These are phyloP conservation scores for Drosophila varians DNA, from an alignment of 1,140 invertebrate genomes.

Conservation along the genomic window DNA sequence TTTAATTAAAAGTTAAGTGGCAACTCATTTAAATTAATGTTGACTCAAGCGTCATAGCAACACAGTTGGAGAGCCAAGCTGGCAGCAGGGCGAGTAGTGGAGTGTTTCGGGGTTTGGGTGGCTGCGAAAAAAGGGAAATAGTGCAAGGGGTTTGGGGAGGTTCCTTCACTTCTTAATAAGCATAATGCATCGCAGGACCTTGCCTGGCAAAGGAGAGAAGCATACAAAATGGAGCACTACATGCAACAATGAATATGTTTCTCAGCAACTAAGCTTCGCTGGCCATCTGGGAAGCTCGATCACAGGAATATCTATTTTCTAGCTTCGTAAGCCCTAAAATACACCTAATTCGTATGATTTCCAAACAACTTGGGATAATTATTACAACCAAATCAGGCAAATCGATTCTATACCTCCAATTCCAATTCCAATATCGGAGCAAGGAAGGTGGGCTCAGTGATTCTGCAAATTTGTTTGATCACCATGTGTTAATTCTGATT, in stretches of 20 bases:
- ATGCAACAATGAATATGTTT: slow-evolving; percentile 4
- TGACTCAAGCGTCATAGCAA: slow-evolving; percentile 81
- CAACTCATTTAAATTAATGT: slow-evolving; percentile 83
- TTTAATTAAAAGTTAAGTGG: slow-evolving; percentile 83
- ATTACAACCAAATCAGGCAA: neutral
- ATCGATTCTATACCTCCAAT: neutral
- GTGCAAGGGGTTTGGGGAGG: slow-evolving; percentile 15
- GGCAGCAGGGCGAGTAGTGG: slow-evolving; percentile 6
- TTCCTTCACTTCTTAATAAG: slow-evolving; percentile 54
- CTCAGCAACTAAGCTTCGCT: neutral
- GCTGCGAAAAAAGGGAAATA: slow-evolving; percentile 22
- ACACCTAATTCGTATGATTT: too few relatives aligned
- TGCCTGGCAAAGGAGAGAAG: slow-evolving; percentile 8
- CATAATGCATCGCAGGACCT: slow-evolving; percentile 71
- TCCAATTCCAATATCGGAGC: neutral
- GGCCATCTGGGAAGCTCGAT: too few relatives aligned
- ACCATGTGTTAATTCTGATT: slow-evolving; percentile 62
- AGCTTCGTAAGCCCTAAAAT: too few relatives aligned
- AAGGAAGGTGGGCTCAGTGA: neutral
- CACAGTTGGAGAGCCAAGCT: slow-evolving; percentile 64
- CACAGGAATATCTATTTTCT: too few relatives aligned
- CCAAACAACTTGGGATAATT: neutral
- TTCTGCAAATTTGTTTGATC: slow-evolving; percentile 13
- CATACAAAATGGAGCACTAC: slow-evolving; percentile 30
- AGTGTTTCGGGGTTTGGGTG: slow-evolving; percentile 2